Conservation (phyloP, 2,888 invertebrate genomes). For the Herminia tarsipennalis region DNA sequence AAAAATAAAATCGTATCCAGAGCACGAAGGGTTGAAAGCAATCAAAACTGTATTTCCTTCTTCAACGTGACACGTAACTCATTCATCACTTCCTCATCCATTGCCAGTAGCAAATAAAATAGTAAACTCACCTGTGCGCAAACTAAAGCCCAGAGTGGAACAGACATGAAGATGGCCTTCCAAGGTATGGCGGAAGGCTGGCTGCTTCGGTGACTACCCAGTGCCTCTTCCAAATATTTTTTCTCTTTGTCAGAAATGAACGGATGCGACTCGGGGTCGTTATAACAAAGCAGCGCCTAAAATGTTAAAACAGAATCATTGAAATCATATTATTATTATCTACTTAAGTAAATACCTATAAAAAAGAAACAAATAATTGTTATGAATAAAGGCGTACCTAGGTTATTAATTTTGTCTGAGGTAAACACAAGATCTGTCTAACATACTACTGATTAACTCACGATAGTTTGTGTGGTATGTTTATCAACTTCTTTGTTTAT, state of each 20-base stretch:
- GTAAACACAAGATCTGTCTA: too few relatives aligned
- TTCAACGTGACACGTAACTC: background rate
- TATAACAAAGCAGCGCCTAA: constrained; percentile 87
- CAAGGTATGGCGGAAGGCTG: constrained; percentile 89
- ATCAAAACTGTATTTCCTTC: too few relatives aligned
- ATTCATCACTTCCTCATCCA: background rate
- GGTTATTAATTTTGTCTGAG: too few relatives aligned
- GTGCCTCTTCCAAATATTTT: constrained; percentile 87
- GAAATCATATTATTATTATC: background rate
- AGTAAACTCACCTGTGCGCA: constrained; percentile 85
- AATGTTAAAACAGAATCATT: constrained; percentile 21
- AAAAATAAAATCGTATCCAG: too few relatives aligned
- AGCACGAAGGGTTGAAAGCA: too few relatives aligned
- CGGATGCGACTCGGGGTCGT: constrained; percentile 90
- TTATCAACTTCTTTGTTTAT: too few relatives aligned
- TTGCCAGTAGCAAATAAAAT: background rate
- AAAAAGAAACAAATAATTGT: too few relatives aligned
- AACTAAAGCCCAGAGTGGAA: constrained; percentile 91
- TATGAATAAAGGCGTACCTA: too few relatives aligned
- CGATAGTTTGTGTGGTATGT: too few relatives aligned
- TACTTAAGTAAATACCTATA: background rate
- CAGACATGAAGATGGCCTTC: constrained; percentile 88
- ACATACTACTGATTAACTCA: too few relatives aligned
- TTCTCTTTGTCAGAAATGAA: constrained; percentile 90
- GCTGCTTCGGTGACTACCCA: constrained; percentile 84